Percentiles rank a stretch among this genome's conserved stretches.
Conservation (phyloP, 35 echinoderm and acorn worm species). For the Ophioderma brevispina region DNA sequence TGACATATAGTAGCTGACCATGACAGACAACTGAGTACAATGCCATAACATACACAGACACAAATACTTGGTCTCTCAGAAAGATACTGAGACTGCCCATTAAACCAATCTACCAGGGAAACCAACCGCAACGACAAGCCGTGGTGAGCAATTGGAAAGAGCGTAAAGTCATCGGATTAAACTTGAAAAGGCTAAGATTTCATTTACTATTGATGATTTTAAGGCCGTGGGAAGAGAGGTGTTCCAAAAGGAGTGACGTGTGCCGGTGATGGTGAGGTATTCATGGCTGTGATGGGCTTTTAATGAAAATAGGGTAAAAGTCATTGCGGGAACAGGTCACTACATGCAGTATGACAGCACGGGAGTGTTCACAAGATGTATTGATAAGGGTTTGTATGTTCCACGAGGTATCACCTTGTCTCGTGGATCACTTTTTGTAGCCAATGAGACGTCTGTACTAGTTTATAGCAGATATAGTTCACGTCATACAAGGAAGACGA, state of each 20-base stretch:
- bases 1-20: not conserved
- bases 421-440: not conserved
- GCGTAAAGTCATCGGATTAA: not conserved
- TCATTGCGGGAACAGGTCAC: not conserved
- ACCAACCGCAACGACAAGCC: not conserved
- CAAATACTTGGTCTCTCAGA: not conserved
- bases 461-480: too few species aligned
- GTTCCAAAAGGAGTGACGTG: not conserved
- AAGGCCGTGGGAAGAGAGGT: not conserved
- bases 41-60: not conserved
- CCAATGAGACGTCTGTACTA: not conserved
- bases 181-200: not conserved
- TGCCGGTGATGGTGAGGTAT: not conserved
- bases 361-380: not conserved
- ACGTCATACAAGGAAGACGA: too few species aligned
- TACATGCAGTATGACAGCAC: not conserved
- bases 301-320: not conserved
- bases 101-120: not conserved
- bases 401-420: not conserved
- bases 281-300: not conserved
- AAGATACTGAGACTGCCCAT: not conserved
- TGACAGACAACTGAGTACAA: not conserved
- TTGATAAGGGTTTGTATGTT: not conserved
- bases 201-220: not conserved
- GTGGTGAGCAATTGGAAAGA: not conserved